phyloP scores from a whole-genome alignment of 2,888 invertebrate genomes.

The Drosophila nigricruria region DNA sequence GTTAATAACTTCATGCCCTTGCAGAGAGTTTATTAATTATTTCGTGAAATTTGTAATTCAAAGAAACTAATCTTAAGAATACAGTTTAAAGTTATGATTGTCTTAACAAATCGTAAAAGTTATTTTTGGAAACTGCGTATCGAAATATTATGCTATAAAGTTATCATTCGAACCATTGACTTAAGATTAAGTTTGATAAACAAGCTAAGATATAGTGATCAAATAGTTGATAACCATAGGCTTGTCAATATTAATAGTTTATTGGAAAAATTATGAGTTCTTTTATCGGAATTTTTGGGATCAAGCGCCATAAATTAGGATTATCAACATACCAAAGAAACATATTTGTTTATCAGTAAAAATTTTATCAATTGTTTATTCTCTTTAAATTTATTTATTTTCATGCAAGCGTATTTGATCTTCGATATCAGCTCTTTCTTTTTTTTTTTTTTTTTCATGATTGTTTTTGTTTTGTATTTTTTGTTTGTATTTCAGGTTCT shows the following conservation, averaged over 20 bases:
- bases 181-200: neutral
- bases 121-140: too few species aligned
- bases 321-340: neutral
- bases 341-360: neutral
- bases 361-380: neutral
- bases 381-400: neutral
- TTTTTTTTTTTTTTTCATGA: neutral
- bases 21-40: neutral
- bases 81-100: neutral
- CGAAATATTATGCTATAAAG: too few species aligned
- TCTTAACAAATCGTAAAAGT: neutral
- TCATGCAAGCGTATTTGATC: slow-evolving; percentile 4
- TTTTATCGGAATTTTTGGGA: neutral
- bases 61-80: neutral
- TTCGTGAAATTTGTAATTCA: neutral
- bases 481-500: slow-evolving; percentile 59
- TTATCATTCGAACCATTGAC: too few species aligned
- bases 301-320: neutral
- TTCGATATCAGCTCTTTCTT: slow-evolving; percentile 4
- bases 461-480: slow-evolving; percentile 11
- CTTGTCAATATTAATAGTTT: too few species aligned
- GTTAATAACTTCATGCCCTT: neutral
- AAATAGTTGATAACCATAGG: neutral
- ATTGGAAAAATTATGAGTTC: neutral
- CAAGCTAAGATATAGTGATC: neutral